Percentiles rank a stretch among this genome's conserved stretches.
phyloP scores from a whole-genome alignment of 2,888 invertebrate genomes.

The Cosmopolites sordidus region DNA sequence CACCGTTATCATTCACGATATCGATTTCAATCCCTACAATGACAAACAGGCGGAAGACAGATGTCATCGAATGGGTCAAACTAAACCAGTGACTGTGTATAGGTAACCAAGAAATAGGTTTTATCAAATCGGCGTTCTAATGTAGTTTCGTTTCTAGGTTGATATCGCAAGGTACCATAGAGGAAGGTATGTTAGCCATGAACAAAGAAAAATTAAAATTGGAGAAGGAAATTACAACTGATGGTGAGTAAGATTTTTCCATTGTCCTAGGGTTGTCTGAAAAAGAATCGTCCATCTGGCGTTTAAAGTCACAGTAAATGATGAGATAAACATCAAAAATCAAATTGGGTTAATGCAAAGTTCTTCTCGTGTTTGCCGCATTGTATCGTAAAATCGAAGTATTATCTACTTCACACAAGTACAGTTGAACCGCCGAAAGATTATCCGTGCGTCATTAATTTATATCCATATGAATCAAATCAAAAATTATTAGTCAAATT shows the following conservation, averaged over 20 bases:
- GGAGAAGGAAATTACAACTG: slow-evolving; percentile 78
- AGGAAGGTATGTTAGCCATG: slow-evolving; percentile 87
- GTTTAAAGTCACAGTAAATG: too few relatives aligned
- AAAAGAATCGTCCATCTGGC: too few relatives aligned
- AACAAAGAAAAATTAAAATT: slow-evolving; percentile 88
- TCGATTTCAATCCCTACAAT: slow-evolving; percentile 98
- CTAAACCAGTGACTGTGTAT: slow-evolving; percentile 79
- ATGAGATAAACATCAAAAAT: too few relatives aligned
- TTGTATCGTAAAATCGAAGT: too few relatives aligned
- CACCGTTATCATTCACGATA: slow-evolving; percentile 93
- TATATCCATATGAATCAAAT: too few relatives aligned
- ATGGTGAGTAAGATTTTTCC: slow-evolving; percentile 43
- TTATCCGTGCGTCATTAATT: too few relatives aligned
- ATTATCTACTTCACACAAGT: too few relatives aligned
- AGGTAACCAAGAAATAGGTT: slow-evolving; percentile 45
- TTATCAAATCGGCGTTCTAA: background rate
- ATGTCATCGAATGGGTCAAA: slow-evolving; percentile 74
- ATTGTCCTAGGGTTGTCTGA: too few relatives aligned
- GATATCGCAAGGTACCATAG: slow-evolving; percentile 81
- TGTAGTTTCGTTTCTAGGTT: slow-evolving; percentile 61
- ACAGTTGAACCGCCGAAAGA: too few relatives aligned
- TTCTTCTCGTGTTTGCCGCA: too few relatives aligned
- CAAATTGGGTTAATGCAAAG: too few relatives aligned
- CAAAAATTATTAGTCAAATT: too few relatives aligned
- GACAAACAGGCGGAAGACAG: slow-evolving; percentile 97